phyloP scores from a whole-genome alignment of 1,140 invertebrate genomes.

The Aricia agestis region DNA sequence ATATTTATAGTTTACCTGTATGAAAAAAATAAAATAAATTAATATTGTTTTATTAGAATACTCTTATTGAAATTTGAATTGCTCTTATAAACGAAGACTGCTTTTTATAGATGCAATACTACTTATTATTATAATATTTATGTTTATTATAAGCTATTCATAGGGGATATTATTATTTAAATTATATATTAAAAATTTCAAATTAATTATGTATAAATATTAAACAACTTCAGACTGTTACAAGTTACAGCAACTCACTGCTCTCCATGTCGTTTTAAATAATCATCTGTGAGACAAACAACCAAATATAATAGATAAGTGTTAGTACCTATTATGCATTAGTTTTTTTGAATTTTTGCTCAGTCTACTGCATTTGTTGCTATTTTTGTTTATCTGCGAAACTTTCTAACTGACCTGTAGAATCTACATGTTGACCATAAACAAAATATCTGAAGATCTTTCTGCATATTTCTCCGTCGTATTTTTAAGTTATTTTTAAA shows the following conservation, averaged over 20 bases:
- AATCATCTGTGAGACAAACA: not conserved
- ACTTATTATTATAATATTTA: not conserved
- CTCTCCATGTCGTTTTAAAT: not conserved
- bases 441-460: not conserved
- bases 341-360: not conserved
- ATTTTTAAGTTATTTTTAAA: not conserved
- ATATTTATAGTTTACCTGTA: not conserved
- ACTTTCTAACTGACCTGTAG: no score
- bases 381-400: not conserved
- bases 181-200: not conserved
- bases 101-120: not conserved
- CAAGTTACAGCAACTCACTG: not conserved
- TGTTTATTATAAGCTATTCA: not conserved
- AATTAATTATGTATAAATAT: not conserved
- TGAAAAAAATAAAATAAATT: not conserved
- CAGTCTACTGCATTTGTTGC: not conserved
- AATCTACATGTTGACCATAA: not conserved
- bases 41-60: not conserved
- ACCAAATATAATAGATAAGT: slow-evolving; percentile 11
- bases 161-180: not conserved
- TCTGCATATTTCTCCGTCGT: not conserved
- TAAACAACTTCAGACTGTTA: not conserved
- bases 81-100: not conserved
- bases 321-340: not conserved
- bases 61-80: not conserved